Evolutionary conservation across 2,888 invertebrate genomes (phyloP).

Genomic region (Sminthurinus aureus): DNA sequence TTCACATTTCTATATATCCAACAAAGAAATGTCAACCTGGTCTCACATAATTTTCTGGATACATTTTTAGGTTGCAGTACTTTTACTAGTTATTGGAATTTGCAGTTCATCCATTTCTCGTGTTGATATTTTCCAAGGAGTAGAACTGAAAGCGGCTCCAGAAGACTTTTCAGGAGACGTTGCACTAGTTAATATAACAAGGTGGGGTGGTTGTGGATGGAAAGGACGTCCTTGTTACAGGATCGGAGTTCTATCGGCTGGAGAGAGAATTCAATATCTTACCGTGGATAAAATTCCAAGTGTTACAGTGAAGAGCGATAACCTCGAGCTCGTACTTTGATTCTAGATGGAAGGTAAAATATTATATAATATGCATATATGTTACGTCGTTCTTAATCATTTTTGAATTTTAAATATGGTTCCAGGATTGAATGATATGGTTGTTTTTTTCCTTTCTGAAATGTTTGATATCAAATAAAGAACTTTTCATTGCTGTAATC

Average conservation of each 20-base stretch:
- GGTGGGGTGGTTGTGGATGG: conserved; percentile 19
- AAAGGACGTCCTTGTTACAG: conserved; percentile 3
- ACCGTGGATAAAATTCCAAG: conserved; percentile 13
- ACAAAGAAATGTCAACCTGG: not conserved
- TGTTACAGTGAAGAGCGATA: not conserved
- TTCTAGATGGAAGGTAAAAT: not conserved
- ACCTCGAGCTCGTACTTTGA: conserved; percentile 4
- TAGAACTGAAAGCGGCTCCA: not conserved
- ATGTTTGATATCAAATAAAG: too few relatives aligned
- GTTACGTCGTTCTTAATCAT: too few relatives aligned
- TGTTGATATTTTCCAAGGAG: not conserved
- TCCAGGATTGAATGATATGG: too few relatives aligned
- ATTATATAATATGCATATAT: too few relatives aligned
- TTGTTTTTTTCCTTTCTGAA: too few relatives aligned
- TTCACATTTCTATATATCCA: too few relatives aligned
- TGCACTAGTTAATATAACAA: conserved; percentile 1
- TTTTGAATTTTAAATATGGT: too few relatives aligned
- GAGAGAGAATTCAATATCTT: not conserved
- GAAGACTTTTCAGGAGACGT: not conserved
- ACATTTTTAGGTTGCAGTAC: not conserved
- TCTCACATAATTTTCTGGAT: too few relatives aligned
- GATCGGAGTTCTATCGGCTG: not conserved
- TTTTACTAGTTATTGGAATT: not conserved
- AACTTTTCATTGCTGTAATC: too few relatives aligned
- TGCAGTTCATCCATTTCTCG: not conserved